Evolutionary conservation across 2,113 vertebrate genomes (phyloP), one percentile per base, ranked within the genome.

Genomic region (Periophthalmus modestus): DNA sequence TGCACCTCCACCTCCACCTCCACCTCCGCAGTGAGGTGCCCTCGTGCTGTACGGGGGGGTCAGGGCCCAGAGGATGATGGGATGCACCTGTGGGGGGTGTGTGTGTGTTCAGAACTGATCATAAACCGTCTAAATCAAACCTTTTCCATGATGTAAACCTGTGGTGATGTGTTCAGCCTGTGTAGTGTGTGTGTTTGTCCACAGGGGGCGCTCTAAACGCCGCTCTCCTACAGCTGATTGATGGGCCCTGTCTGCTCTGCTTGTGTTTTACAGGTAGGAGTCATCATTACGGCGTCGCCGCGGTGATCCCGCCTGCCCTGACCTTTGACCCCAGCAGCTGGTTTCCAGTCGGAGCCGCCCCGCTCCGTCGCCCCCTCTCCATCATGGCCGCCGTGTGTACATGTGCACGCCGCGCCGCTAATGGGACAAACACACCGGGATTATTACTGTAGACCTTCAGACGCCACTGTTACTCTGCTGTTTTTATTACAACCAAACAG

Each of bases 241-340:
- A 89, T 89, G 85, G 19, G 43, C 52, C 39, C 66, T 86, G 72
- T 90, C 87, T 79, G 23, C 70, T 86, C 34, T 75, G 84, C 80
- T 89, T 89, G 81, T 87, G 84, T 83, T 85, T 87, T 82, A 69
- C 85, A 90, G 88, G 85, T 85, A 75, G 82, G 81, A 69, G 79
- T 80, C 85, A 79, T 85, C 83, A 74, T 78, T 54, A 75, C 66
- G 47, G 78, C 65, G 74, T 79, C 67, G 62, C 81, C 48, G n/a
- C 46, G 0, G 58, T 59, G 84, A 72, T 67, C 67, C 48, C 34
- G 73, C 73, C 77, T 72, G 58, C 72, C 71, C 61, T 65, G 80
- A 82, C 82, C 79, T 79, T 79, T 73, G 78, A 33, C 71, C 86
- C 46, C 75, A 77, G 73, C 84, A 82, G 78, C 82, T 80, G 86